Conservation (phyloP, 2,113 vertebrate species). For the Albula glossodonta region DNA sequence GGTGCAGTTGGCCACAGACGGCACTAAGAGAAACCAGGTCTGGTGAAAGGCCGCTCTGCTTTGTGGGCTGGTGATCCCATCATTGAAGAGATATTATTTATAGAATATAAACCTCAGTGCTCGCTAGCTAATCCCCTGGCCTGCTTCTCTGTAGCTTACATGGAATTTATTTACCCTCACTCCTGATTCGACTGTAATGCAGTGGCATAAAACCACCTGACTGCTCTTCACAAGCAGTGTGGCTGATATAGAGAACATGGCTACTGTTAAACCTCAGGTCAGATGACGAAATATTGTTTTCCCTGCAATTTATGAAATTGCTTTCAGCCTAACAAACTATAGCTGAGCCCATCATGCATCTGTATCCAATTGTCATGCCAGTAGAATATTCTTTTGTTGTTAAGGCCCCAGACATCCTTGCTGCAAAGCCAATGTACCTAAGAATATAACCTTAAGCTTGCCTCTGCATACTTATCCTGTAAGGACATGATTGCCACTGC, state of each 20-base stretch:
- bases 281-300: background rate
- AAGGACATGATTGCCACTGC: background rate
- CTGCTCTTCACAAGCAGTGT: background rate
- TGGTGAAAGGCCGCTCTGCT: background rate
- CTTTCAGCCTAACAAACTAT: background rate
- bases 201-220: background rate
- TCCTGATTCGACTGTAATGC: conserved; percentile 10
- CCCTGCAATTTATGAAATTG: background rate
- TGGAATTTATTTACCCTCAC: conserved; percentile 3
- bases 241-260: background rate
- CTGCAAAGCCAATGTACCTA: background rate
- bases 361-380: background rate
- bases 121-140: conserved; percentile 38
- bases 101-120: conserved; percentile 23
- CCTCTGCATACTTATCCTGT: background rate
- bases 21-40: background rate
- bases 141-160: conserved; percentile 28
- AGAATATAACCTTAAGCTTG: background rate
- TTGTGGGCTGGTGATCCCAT: background rate
- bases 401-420: background rate
- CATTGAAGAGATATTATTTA: conserved; percentile 34
- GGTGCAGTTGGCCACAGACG: background rate
- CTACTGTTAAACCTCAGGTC: background rate
- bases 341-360: background rate
- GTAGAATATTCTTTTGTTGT: background rate